Percentiles rank a stretch among this genome's conserved stretches.
These are phyloP conservation scores for Sitobion miscanthi DNA, from an alignment of 1,140 invertebrate species.

Conservation along the genomic window DNA sequence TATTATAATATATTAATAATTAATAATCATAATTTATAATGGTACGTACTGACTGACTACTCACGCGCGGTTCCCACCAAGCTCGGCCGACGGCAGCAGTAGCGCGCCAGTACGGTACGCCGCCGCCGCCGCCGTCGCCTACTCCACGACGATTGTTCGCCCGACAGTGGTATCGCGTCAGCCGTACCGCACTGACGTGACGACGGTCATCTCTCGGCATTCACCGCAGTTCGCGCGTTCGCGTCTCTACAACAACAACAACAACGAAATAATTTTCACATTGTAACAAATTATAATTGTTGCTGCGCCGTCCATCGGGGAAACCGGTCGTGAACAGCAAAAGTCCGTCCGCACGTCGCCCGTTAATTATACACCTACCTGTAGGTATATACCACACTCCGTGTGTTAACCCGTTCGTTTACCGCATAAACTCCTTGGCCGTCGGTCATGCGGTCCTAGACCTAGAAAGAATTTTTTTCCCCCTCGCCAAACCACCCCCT, in stretches of 20 bases:
- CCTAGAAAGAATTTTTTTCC: background rate
- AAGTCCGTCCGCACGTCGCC: background rate
- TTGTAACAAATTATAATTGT: background rate
- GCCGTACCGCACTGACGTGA: background rate
- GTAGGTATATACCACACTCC: background rate
- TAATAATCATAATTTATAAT: too few relatives aligned
- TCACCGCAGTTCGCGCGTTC: background rate
- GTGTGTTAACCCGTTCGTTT: background rate
- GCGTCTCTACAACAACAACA: background rate
- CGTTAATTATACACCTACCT: background rate
- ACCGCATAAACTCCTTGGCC: background rate
- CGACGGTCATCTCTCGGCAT: background rate
- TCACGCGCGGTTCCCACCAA: background rate
- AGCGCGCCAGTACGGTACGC: background rate
- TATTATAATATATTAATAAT: too few relatives aligned
- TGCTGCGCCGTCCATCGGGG: too few relatives aligned
- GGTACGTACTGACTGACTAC: background rate
- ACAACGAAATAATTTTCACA: background rate
- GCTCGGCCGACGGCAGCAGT: background rate
- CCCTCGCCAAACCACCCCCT: background rate
- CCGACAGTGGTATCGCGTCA: conserved; percentile 46
- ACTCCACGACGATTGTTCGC: background rate
- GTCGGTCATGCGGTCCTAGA: background rate
- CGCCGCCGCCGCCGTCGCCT: background rate
- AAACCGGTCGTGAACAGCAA: background rate